Percentiles rank a stretch among this genome's conserved stretches.
Evolutionary conservation across 2,797 vertebrate genomes (phyloP).

Genomic region (Catamblyrhynchus diadema): DNA sequence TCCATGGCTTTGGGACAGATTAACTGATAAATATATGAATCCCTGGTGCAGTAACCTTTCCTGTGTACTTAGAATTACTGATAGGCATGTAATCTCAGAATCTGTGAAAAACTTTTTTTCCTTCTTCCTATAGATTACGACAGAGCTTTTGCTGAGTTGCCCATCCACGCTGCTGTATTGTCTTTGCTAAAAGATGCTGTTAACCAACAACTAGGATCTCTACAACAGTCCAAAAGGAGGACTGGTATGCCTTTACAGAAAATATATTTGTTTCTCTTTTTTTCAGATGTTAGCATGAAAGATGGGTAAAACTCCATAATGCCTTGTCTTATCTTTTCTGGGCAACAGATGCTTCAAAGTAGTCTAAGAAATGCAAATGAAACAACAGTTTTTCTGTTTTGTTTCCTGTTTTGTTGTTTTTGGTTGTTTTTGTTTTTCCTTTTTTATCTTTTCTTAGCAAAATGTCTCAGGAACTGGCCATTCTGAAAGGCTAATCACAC

Average conservation of each 20-base stretch:
- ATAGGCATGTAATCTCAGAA: constrained; percentile 12
- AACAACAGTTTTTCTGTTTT: background rate
- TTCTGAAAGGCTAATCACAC: background rate
- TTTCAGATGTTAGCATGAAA: background rate
- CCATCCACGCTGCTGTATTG: background rate
- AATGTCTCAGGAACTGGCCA: background rate
- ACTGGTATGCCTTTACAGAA: background rate
- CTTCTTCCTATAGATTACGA: background rate
- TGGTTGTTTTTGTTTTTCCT: rapidly evolving
- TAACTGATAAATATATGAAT: constrained; percentile 59
- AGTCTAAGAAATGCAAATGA: background rate
- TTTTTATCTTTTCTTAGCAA: background rate
- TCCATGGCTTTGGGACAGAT: constrained; percentile 61
- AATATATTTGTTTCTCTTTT: background rate
- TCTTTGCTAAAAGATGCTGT: background rate
- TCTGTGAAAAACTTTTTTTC: background rate
- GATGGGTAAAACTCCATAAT: background rate
- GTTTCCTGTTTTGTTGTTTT: background rate
- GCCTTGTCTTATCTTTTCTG: background rate
- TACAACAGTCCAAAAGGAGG: background rate
- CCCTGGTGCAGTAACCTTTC: constrained; percentile 35
- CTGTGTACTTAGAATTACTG: constrained; percentile 2
- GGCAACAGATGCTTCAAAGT: background rate
- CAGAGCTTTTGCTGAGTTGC: background rate
- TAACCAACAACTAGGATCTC: background rate